A percentile compares a stretch with the other conserved stretches of the same genome.
These are phyloP conservation scores for Pan paniscus DNA, from an alignment of 2,113 vertebrate species.

Conservation along the genomic window DNA sequence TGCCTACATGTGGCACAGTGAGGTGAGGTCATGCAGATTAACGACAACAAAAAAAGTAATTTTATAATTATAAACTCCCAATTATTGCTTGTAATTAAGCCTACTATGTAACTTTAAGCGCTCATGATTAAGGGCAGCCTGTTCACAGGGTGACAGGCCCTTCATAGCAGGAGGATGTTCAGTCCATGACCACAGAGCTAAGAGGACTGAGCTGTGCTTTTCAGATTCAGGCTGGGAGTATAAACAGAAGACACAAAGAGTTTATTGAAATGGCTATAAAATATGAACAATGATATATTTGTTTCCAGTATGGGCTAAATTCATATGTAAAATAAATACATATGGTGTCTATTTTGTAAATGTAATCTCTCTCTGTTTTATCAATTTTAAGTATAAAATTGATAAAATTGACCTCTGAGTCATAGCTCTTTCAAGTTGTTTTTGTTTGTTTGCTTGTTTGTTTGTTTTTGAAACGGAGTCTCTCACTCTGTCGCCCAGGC, in stretches of 20 bases:
- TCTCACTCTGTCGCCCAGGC: too few species aligned
- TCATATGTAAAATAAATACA: background rate
- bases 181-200: too few species aligned
- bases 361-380: background rate
- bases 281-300: background rate
- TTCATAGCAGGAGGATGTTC: too few species aligned
- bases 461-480: too few species aligned
- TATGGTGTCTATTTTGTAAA: background rate
- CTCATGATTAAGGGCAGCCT: too few species aligned
- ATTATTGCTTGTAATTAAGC: background rate
- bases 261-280: background rate
- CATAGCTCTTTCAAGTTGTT: background rate
- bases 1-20: too few species aligned
- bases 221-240: too few species aligned
- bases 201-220: too few species aligned
- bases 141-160: too few species aligned
- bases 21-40: background rate
- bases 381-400: background rate
- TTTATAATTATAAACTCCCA: background rate
- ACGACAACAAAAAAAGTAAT: background rate
- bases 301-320: background rate
- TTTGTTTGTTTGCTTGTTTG: too few species aligned
- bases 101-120: background rate
- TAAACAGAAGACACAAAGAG: background rate
- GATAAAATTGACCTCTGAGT: background rate